Percentiles rank a stretch among this genome's conserved stretches.
Conservation (phyloP, 2,113 vertebrate genomes). For the Bufo bufo region DNA sequence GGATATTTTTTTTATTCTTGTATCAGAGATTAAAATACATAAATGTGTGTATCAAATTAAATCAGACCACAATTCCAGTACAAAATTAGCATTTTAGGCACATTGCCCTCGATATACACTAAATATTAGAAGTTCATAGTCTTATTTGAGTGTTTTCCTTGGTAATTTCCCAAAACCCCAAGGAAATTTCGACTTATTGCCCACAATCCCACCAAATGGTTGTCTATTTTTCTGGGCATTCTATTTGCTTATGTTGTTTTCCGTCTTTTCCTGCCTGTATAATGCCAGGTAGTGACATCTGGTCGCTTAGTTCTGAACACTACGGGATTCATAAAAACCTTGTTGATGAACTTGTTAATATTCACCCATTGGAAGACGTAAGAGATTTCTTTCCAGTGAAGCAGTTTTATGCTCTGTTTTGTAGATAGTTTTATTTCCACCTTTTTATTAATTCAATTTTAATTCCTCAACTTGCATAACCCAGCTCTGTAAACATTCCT, state of each 20-base stretch:
- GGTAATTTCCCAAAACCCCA: conserved; percentile 65
- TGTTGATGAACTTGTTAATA: conserved; percentile 62
- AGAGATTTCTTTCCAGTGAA: conserved; percentile 34
- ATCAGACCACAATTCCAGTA: background rate
- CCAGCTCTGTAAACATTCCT: conserved; percentile 53
- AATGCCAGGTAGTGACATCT: conserved; percentile 59
- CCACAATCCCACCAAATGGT: conserved; percentile 62
- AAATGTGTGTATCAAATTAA: background rate
- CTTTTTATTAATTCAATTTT: conserved; percentile 60
- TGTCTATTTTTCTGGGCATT: conserved; percentile 59
- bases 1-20: no score
- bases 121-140: conserved; percentile 35
- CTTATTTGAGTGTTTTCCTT: conserved; percentile 61
- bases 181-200: conserved; percentile 64
- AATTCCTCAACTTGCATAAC: conserved; percentile 28
- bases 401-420: conserved; percentile 8
- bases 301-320: conserved; percentile 56
- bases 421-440: conserved; percentile 28
- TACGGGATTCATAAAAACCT: conserved; percentile 61
- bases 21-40: no score
- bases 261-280: conserved; percentile 56
- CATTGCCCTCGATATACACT: conserved; percentile 12
- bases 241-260: conserved; percentile 61
- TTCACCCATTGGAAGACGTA: conserved; percentile 12
- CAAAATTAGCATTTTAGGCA: background rate